Evolutionary conservation across 1,140 invertebrate species (phyloP).

Genomic region (Drosophila nigrodunni): DNA sequence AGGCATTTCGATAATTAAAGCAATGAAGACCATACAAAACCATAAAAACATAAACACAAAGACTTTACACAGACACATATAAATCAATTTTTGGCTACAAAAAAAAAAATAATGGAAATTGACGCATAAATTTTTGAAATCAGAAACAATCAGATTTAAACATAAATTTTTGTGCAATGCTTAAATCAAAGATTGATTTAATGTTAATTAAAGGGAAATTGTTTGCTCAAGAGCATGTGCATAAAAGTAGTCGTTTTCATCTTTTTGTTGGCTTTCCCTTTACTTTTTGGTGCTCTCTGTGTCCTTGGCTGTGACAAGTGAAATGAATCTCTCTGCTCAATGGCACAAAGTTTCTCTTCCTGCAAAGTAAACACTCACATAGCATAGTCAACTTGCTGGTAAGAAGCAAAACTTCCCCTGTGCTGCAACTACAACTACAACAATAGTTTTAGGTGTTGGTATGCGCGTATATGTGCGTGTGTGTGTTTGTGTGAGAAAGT

Average conservation of each 20-base stretch:
- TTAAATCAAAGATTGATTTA: slow-evolving; percentile 52
- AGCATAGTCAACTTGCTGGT: slow-evolving; percentile 42
- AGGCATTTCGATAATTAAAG: slow-evolving; percentile 52
- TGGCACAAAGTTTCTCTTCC: slow-evolving; percentile 44
- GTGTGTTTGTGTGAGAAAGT: slow-evolving; percentile 49
- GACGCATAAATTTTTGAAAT: slow-evolving; percentile 38
- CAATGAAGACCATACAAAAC: slow-evolving; percentile 10
- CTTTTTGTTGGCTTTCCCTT: background rate
- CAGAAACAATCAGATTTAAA: slow-evolving; percentile 5
- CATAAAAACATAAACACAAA: background rate
- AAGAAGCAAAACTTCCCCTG: slow-evolving; percentile 44
- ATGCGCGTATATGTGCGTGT: slow-evolving; percentile 27
- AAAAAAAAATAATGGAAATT: slow-evolving; percentile 29
- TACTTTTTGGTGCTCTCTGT: slow-evolving; percentile 1
- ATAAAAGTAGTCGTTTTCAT: slow-evolving; percentile 46
- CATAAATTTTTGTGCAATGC: slow-evolving; percentile 1
- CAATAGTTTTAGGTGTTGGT: slow-evolving; percentile 47
- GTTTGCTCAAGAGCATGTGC: slow-evolving; percentile 49
- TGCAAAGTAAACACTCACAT: slow-evolving; percentile 63
- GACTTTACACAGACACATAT: slow-evolving; percentile 18
- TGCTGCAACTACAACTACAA: slow-evolving; percentile 45
- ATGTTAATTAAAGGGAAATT: slow-evolving; percentile 73
- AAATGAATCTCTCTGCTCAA: slow-evolving; percentile 59
- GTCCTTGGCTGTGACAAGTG: slow-evolving; percentile 52
- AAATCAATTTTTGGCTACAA: slow-evolving; percentile 33